These are phyloP conservation scores for Bombylius discolor DNA, from an alignment of 2,888 invertebrate species.

Conservation along the genomic window DNA sequence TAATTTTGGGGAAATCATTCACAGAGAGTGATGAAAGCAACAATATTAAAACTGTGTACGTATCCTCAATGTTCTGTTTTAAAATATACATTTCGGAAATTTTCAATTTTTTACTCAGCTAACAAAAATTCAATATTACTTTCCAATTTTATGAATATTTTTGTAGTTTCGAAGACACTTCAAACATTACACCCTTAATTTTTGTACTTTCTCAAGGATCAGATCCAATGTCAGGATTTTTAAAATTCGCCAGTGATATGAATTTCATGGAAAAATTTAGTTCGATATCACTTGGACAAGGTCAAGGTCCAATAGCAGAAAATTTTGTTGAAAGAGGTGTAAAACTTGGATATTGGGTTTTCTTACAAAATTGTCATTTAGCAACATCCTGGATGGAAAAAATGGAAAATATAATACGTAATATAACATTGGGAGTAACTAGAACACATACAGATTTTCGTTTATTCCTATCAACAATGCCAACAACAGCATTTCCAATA, in stretches of 20 bases:
- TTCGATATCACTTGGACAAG: constrained; percentile 78
- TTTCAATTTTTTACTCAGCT: too few relatives aligned
- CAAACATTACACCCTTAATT: constrained; percentile 60
- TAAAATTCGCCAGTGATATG: constrained; percentile 66
- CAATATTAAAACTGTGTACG: constrained; percentile 30
- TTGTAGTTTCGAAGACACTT: constrained; percentile 56
- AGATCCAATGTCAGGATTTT: constrained; percentile 74
- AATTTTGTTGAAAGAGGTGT: constrained; percentile 59
- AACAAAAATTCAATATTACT: too few relatives aligned
- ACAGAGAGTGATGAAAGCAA: constrained; percentile 63
- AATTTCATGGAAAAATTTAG: constrained; percentile 53
- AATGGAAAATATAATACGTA: constrained; percentile 65
- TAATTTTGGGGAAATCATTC: constrained; percentile 62
- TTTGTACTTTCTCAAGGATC: constrained; percentile 82
- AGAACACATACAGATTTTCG: constrained; percentile 61
- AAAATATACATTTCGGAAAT: too few relatives aligned
- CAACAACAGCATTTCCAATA: constrained; percentile 73
- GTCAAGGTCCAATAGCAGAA: constrained; percentile 82
- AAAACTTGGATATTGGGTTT: constrained; percentile 73
- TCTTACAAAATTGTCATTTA: constrained; percentile 85
- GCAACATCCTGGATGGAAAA: constrained; percentile 87
- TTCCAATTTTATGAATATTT: constrained; percentile 4
- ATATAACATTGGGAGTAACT: constrained; percentile 51
- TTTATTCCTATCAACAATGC: constrained; percentile 81
- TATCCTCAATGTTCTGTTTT: background rate